Percentiles rank a stretch among this genome's conserved stretches.
phyloP scores from a whole-genome alignment of 2,797 vertebrate species.

The Mormyrops boulengeri region DNA sequence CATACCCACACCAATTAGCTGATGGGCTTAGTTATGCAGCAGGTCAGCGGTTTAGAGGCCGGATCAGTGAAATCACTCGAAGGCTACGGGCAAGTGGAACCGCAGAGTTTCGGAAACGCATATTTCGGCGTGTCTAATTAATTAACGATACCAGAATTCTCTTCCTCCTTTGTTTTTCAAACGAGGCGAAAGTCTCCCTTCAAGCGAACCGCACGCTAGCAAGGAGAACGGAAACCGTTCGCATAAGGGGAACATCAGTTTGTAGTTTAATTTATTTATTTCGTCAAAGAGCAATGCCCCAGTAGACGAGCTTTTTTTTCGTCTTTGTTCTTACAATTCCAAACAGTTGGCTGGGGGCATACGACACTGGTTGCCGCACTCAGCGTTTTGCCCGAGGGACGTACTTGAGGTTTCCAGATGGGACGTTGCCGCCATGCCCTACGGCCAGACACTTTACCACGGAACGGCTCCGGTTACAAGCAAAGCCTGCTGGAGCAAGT shows the following conservation, averaged over 20 bases:
- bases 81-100: conserved; percentile 40
- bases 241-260: not conserved
- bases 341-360: not conserved
- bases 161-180: not conserved
- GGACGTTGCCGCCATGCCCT: not conserved
- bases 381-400: not conserved
- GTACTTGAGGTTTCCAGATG: not conserved
- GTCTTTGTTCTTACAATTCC: not conserved
- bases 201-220: not conserved
- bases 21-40: conserved; percentile 50
- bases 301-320: not conserved
- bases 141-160: conserved; percentile 37
- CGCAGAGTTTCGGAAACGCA: conserved; percentile 35
- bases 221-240: no score
- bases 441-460: not conserved
- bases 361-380: not conserved
- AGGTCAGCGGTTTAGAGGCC: conserved; percentile 46
- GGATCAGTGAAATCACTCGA: conserved; percentile 54
- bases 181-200: not conserved
- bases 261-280: not conserved
- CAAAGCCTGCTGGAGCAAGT: not conserved
- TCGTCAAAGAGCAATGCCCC: not conserved
- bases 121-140: conserved; percentile 41
- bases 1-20: conserved; percentile 59
- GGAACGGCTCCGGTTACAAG: not conserved